These are phyloP conservation scores for Pelodytes ibericus DNA, from an alignment of 2,797 vertebrate species.

Conservation along the genomic window DNA sequence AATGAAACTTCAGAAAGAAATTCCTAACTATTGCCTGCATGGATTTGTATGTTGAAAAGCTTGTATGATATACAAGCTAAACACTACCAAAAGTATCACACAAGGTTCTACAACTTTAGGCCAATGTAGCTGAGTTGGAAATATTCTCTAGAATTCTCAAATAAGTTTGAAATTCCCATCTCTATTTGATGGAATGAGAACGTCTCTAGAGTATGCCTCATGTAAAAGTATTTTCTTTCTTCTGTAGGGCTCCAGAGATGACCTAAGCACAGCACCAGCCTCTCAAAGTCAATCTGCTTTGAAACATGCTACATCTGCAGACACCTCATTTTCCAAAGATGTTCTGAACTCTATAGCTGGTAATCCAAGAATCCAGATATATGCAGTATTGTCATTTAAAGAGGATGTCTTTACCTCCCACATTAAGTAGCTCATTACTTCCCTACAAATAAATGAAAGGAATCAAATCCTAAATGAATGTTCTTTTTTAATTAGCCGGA, in stretches of 20 bases:
- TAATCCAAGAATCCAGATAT: slow-evolving; percentile 61
- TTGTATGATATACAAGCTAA: too few relatives aligned
- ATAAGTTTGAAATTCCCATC: too few relatives aligned
- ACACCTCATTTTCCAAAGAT: slow-evolving; percentile 96
- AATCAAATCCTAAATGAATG: neutral
- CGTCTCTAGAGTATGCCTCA: neutral
- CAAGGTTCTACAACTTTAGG: too few relatives aligned
- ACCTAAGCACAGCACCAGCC: slow-evolving; percentile 85
- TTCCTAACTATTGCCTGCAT: too few relatives aligned
- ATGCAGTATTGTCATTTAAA: slow-evolving; percentile 54
- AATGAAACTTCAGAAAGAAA: too few relatives aligned
- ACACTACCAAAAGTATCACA: too few relatives aligned
- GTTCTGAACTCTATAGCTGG: slow-evolving; percentile 98
- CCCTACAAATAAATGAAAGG: neutral
- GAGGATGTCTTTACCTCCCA: slow-evolving; percentile 48
- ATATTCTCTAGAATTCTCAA: too few relatives aligned
- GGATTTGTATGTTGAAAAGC: too few relatives aligned
- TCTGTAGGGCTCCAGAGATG: slow-evolving; percentile 91
- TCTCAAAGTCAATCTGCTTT: slow-evolving; percentile 78
- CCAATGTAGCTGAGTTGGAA: too few relatives aligned
- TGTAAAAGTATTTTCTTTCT: slow-evolving; percentile 19
- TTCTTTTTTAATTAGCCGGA: neutral
- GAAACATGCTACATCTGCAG: slow-evolving; percentile 91
- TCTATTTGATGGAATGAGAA: too few relatives aligned
- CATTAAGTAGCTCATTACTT: slow-evolving; percentile 36